These are phyloP conservation scores for Epinephelus coioides DNA, from an alignment of 2,797 vertebrate species.

Conservation along the genomic window DNA sequence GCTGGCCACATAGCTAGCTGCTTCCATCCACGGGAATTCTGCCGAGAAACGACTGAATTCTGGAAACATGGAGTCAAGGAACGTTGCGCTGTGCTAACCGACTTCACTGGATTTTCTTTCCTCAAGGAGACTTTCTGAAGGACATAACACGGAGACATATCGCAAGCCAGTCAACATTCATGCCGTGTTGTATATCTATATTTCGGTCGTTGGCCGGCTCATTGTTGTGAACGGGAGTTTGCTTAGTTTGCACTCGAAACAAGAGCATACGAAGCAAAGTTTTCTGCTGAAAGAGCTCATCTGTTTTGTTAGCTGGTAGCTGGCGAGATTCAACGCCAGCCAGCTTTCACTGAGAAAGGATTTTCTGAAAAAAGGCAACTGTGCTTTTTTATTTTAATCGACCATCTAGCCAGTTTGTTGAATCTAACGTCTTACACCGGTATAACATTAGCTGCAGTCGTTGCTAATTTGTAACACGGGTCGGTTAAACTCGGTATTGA, in stretches of 20 bases:
- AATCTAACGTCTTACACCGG: conserved; percentile 3
- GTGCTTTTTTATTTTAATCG: conserved; percentile 15
- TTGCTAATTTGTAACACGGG: conserved; percentile 65
- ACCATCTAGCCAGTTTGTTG: neutral
- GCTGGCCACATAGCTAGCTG: conserved; percentile 73
- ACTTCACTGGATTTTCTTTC: conserved; percentile 58
- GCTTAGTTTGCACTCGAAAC: conserved; percentile 80
- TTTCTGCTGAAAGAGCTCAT: conserved; percentile 78
- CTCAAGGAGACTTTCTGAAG: conserved; percentile 59
- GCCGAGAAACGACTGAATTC: conserved; percentile 76
- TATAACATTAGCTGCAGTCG: conserved; percentile 52
- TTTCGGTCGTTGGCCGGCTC: conserved; percentile 56
- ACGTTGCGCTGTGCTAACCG: conserved; percentile 69
- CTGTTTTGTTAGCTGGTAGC: conserved; percentile 82
- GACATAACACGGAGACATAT: conserved; percentile 48
- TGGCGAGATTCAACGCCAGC: conserved; percentile 55
- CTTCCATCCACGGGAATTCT: conserved; percentile 82
- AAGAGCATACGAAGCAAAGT: conserved; percentile 79
- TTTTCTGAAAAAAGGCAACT: conserved; percentile 4
- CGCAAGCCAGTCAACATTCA: conserved; percentile 44
- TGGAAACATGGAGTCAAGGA: conserved; percentile 87
- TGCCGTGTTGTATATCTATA: conserved; percentile 56
- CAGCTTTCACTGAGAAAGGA: conserved; percentile 40
- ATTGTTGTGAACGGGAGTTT: conserved; percentile 78
- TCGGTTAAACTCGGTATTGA: conserved; percentile 53